phyloP scores from a whole-genome alignment of 2,797 vertebrate species.

The Peromyscus nudipes region DNA sequence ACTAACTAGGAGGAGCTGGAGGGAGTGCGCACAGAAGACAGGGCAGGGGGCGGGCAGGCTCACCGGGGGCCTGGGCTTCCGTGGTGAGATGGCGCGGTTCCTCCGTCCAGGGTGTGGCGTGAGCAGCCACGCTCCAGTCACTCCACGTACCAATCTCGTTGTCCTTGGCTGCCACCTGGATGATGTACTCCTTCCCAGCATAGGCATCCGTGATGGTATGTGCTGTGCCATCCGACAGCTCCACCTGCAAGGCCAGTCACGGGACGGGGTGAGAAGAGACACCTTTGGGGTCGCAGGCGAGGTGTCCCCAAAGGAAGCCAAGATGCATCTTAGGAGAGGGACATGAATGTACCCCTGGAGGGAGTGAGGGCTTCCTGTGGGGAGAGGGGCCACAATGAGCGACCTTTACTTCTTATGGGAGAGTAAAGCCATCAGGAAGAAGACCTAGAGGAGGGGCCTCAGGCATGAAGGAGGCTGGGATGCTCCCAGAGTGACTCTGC shows the following conservation, averaged over 20 bases:
- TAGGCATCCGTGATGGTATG: slow-evolving; percentile 98
- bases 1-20: background rate
- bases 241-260: slow-evolving; percentile 90
- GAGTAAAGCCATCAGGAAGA: background rate
- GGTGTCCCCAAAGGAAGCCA: background rate
- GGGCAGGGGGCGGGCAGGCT: background rate
- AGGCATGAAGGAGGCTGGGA: background rate
- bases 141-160: slow-evolving; percentile 98
- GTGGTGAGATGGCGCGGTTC: slow-evolving; percentile 94
- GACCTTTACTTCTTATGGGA: background rate
- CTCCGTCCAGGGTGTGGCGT: slow-evolving; percentile 97
- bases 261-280: background rate
- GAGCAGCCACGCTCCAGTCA: slow-evolving; percentile 97
- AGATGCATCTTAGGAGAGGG: background rate
- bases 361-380: background rate
- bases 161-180: slow-evolving; percentile 99
- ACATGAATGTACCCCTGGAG: background rate
- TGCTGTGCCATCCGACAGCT: slow-evolving; percentile 95
- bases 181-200: slow-evolving; percentile 98
- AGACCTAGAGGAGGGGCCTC: background rate
- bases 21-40: background rate
- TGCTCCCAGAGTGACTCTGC: background rate
- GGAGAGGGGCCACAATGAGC: background rate
- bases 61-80: slow-evolving; percentile 92
- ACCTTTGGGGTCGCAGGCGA: background rate